Evolutionary conservation across 1,140 invertebrate species (phyloP).

Genomic region (Drosophila sucinea): DNA sequence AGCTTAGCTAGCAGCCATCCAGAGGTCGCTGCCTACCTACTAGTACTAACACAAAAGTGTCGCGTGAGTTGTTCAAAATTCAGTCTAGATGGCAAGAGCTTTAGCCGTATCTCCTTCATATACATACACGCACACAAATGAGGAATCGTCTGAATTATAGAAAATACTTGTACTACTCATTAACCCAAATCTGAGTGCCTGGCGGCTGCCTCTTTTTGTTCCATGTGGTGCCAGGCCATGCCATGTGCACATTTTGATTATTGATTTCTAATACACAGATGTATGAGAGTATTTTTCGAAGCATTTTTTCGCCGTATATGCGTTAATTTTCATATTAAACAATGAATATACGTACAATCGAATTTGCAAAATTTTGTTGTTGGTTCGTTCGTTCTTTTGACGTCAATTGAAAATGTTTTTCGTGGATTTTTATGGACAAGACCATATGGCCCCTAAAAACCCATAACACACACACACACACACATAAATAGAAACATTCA

Average conservation of each 20-base stretch:
- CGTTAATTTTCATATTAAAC: slow-evolving; percentile 67
- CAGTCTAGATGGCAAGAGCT: neutral
- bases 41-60: neutral
- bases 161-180: slow-evolving; percentile 44
- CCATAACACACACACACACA: slow-evolving; percentile 7
- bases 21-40: neutral
- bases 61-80: neutral
- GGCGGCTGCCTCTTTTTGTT: slow-evolving; percentile 6
- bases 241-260: slow-evolving; percentile 49
- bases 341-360: slow-evolving; percentile 30
- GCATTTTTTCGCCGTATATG: slow-evolving; percentile 57
- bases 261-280: slow-evolving; percentile 29
- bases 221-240: slow-evolving; percentile 30
- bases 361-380: slow-evolving; percentile 33
- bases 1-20: neutral
- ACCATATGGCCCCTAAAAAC: slow-evolving; percentile 19
- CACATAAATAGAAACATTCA: neutral
- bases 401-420: slow-evolving; percentile 56
- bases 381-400: slow-evolving; percentile 50
- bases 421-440: slow-evolving; percentile 20
- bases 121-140: neutral
- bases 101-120: slow-evolving; percentile 4
- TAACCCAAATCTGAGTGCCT: slow-evolving; percentile 54
- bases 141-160: slow-evolving; percentile 44
- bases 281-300: slow-evolving; percentile 13